phyloP scores from a whole-genome alignment of 92 coral and sea anemone species.

The Bergia puertoricense region DNA sequence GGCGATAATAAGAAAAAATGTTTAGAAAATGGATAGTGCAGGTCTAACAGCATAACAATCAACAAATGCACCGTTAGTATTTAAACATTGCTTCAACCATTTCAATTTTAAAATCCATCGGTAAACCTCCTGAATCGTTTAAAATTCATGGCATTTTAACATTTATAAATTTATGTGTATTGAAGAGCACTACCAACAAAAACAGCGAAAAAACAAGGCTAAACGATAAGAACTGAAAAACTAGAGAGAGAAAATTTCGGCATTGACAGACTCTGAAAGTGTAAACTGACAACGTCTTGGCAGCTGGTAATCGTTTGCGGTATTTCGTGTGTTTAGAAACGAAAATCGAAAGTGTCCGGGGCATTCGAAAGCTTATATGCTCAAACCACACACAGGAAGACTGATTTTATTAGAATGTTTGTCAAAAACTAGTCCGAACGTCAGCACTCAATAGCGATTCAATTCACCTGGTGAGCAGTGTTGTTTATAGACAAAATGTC shows the following conservation, averaged over 20 bases:
- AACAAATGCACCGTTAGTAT: neutral
- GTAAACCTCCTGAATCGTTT: too few relatives aligned
- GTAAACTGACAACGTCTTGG: neutral
- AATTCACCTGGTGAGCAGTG: neutral
- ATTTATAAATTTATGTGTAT: too few relatives aligned
- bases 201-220: neutral
- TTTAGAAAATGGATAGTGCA: too few relatives aligned
- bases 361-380: neutral
- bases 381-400: conserved; percentile 19
- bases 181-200: neutral
- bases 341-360: neutral
- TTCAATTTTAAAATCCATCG: neutral
- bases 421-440: neutral
- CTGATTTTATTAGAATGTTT: neutral
- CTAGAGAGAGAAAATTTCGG: neutral
- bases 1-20: too few relatives aligned
- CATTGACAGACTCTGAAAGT: too few relatives aligned
- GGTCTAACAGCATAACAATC: neutral
- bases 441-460: neutral
- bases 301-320: neutral
- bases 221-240: too few relatives aligned
- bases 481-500: neutral
- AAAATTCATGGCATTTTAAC: neutral
- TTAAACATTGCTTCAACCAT: too few relatives aligned
- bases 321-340: neutral